A percentile compares a stretch with the other conserved stretches of the same genome.
phyloP scores from a whole-genome alignment of 2,797 vertebrate genomes.

The Chelonia mydas region DNA sequence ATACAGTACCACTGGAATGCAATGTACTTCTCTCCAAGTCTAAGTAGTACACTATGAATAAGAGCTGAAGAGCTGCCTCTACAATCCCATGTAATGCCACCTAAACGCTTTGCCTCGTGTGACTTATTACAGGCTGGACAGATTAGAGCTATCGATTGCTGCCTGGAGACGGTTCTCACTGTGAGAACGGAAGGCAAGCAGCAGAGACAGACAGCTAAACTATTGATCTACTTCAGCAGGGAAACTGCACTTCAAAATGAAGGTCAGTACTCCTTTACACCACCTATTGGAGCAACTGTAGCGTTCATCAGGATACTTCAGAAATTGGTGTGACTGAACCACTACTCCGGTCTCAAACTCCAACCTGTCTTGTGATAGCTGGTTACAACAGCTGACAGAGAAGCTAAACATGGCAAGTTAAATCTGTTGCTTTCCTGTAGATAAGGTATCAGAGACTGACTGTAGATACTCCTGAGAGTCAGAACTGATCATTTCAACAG shows the following conservation, averaged over 20 bases:
- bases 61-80: conserved; percentile 72
- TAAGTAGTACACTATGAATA: conserved; percentile 74
- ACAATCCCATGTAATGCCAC: conserved; percentile 82
- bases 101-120: conserved; percentile 90
- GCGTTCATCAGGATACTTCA: conserved; percentile 31
- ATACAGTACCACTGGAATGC: conserved; percentile 28
- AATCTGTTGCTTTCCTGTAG: conserved; percentile 33
- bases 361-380: conserved; percentile 1
- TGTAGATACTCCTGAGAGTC: background rate
- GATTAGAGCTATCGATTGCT: conserved; percentile 96
- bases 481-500: background rate
- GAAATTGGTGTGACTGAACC: conserved; percentile 5
- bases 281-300: conserved; percentile 79
- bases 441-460: conserved; percentile 6
- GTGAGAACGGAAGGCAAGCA: conserved; percentile 81
- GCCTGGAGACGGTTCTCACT: conserved; percentile 88
- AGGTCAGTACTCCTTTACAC: conserved; percentile 86
- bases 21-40: conserved; percentile 63
- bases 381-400: conserved; percentile 13
- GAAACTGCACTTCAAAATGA: conserved; percentile 84
- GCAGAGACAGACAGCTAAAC: conserved; percentile 81
- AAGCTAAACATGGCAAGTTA: background rate
- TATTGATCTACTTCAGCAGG: conserved; percentile 87
- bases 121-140: conserved; percentile 92
- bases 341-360: background rate